Percentiles rank a stretch among this genome's conserved stretches.
Conservation (phyloP, 2,797 vertebrate genomes). For the Tangara arthus region DNA sequence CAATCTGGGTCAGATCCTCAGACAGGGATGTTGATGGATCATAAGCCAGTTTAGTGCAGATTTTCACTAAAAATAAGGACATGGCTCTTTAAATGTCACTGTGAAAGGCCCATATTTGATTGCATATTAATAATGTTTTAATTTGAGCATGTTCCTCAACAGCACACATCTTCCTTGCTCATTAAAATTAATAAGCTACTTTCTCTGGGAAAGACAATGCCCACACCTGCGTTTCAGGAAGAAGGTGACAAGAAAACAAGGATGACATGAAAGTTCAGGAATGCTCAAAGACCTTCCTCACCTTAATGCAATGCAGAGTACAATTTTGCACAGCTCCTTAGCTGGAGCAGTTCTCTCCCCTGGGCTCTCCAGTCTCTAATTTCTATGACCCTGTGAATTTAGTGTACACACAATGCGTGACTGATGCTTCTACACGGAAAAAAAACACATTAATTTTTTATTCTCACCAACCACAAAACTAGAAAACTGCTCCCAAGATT, state of each 20-base stretch:
- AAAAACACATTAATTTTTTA: not conserved
- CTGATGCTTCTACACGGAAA: not conserved
- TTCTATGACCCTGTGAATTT: conserved; percentile 33
- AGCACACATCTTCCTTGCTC: not conserved
- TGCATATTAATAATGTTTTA: not conserved
- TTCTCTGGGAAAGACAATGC: not conserved
- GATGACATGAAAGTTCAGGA: not conserved
- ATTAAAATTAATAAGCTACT: not conserved
- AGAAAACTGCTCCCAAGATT: conserved; percentile 7
- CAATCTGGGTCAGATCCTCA: not conserved
- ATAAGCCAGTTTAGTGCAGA: not conserved
- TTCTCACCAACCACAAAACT: not conserved
- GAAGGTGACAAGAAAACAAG: conserved; percentile 16
- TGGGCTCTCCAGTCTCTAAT: not conserved
- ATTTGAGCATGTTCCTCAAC: not conserved
- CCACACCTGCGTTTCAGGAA: not conserved
- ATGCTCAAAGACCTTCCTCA: not conserved
- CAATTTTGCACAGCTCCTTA: not conserved
- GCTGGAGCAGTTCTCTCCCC: not conserved
- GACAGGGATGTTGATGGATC: not conserved
- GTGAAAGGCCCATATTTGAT: not conserved
- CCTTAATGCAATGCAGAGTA: not conserved
- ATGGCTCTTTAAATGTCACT: not conserved
- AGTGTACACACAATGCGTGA: not conserved
- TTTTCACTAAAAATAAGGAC: not conserved